Evolutionary conservation across 2,113 vertebrate genomes (phyloP).

Genomic region (Podilymbus podiceps): DNA sequence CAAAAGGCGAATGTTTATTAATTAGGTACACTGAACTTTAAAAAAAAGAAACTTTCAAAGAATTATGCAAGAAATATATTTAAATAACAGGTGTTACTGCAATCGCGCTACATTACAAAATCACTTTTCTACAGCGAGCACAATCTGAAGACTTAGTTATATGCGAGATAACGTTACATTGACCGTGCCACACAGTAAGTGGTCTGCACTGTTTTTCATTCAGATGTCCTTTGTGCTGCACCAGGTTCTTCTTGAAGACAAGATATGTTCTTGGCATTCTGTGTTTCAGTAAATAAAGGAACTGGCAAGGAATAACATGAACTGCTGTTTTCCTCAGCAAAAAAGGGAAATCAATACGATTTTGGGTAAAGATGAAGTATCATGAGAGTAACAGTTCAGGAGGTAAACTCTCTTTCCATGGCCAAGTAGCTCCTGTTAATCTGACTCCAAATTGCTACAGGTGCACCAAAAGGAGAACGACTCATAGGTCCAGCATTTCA

Average conservation of each 20-base stretch:
- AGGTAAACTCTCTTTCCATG: constrained; percentile 15
- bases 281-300: constrained; percentile 16
- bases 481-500: constrained; percentile 6
- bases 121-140: constrained; percentile 27
- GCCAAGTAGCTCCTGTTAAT: constrained; percentile 12
- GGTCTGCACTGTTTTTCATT: neutral
- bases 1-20: constrained; percentile 72
- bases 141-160: constrained; percentile 29
- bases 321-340: constrained; percentile 19
- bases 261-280: neutral
- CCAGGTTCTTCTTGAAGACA: constrained; percentile 27
- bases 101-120: constrained; percentile 48
- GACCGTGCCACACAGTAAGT: constrained; percentile 3
- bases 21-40: constrained; percentile 71
- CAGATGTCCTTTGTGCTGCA: neutral
- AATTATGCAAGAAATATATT: constrained; percentile 69
- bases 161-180: neutral
- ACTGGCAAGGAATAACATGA: constrained; percentile 29
- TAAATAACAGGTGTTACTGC: constrained; percentile 66
- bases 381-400: neutral
- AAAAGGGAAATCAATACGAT: constrained; percentile 4
- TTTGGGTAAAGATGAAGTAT: neutral
- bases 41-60: constrained; percentile 58
- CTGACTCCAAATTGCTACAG: neutral
- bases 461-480: constrained; percentile 9